Conservation (phyloP, 2,113 vertebrate genomes). For the Xyliphius kryptos region DNA sequence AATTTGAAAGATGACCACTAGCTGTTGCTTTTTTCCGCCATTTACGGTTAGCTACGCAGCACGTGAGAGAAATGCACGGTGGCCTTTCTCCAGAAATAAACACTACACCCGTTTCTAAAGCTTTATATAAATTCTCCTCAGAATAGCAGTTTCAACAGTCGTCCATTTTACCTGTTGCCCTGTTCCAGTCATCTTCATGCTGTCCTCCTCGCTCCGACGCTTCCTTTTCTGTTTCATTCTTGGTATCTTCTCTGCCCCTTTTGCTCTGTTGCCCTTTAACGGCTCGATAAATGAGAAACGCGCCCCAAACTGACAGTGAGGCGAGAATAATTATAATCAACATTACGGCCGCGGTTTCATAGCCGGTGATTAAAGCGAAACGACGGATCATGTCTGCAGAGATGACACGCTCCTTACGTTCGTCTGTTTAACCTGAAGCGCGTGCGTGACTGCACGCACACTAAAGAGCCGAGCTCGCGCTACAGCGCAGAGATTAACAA, state of each 20-base stretch:
- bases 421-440: neutral
- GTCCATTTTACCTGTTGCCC: constrained; percentile 52
- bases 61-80: too few relatives aligned
- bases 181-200: constrained; percentile 2
- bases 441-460: constrained; percentile 16
- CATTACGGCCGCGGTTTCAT: constrained; percentile 54
- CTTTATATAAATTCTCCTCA: too few relatives aligned
- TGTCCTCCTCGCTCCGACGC: constrained; percentile 13
- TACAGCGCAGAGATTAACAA: too few relatives aligned
- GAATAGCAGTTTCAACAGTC: too few relatives aligned
- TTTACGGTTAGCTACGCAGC: too few relatives aligned
- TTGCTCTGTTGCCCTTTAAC: constrained; percentile 49
- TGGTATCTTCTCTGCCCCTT: constrained; percentile 27
- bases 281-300: constrained; percentile 56
- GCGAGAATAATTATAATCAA: constrained; percentile 38
- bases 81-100: too few relatives aligned
- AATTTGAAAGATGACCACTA: too few relatives aligned
- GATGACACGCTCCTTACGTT: too few relatives aligned
- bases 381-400: neutral
- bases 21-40: too few relatives aligned
- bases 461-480: constrained; percentile 41
- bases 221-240: neutral
- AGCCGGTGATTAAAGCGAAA: constrained; percentile 41
- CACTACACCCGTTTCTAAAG: too few relatives aligned
- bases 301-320: constrained; percentile 52